Evolutionary conservation across 2,888 invertebrate genomes (phyloP).

Genomic region (Xylophagus ater): DNA sequence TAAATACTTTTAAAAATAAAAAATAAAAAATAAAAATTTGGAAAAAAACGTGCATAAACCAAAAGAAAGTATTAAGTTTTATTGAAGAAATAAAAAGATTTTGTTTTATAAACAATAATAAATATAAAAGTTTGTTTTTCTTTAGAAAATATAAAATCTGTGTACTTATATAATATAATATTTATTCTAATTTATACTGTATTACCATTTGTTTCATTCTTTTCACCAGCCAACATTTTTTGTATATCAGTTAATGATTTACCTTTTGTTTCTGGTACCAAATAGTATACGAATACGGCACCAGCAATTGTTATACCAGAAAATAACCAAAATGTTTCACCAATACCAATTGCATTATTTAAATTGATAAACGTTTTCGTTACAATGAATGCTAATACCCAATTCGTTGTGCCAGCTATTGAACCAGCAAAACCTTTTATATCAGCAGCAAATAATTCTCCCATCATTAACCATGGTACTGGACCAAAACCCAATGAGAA

Average conservation of each 20-base stretch:
- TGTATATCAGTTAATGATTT: constrained; percentile 38
- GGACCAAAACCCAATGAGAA: constrained; percentile 81
- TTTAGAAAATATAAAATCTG: too few species aligned
- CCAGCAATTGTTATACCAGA: constrained; percentile 53
- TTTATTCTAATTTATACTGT: too few species aligned
- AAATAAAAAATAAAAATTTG: too few species aligned
- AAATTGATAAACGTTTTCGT: constrained; percentile 60
- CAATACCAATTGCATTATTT: constrained; percentile 44
- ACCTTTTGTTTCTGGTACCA: constrained; percentile 47
- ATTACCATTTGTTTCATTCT: too few species aligned
- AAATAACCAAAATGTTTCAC: constrained; percentile 65
- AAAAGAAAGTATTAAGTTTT: too few species aligned
- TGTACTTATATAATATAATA: too few species aligned
- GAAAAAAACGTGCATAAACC: too few species aligned
- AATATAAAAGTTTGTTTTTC: too few species aligned
- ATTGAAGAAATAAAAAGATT: too few species aligned
- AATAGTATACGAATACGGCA: constrained; percentile 53
- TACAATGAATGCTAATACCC: constrained; percentile 69
- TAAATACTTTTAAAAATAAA: too few species aligned
- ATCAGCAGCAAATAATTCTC: constrained; percentile 70
- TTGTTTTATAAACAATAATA: too few species aligned
- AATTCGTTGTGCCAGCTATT: constrained; percentile 69
- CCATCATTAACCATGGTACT: constrained; percentile 64
- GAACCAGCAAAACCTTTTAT: constrained; percentile 68
- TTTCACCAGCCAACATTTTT: constrained; percentile 24